Conservation (phyloP, 2,113 vertebrate species). For the Rhynchomys soricoides region DNA sequence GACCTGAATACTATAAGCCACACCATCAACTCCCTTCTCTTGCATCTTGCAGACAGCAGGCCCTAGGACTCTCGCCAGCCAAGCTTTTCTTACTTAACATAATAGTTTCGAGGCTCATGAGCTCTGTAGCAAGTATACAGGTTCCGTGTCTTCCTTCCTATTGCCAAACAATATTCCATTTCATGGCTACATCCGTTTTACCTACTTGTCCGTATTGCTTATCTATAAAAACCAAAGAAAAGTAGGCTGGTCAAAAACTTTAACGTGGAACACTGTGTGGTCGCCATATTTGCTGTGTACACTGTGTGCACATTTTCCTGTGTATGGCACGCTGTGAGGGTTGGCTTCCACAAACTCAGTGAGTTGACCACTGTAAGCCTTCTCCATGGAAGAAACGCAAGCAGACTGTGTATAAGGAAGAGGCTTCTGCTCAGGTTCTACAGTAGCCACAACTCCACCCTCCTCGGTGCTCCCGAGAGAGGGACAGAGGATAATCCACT, state of each 20-base stretch:
- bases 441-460: neutral
- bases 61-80: neutral
- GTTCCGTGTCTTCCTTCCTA: neutral
- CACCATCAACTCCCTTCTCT: neutral
- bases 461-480: slow-evolving; percentile 1
- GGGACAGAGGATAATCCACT: neutral
- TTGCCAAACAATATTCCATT: neutral
- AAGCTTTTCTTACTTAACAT: neutral
- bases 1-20: neutral
- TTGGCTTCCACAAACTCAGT: neutral
- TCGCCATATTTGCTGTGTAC: neutral
- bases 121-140: neutral
- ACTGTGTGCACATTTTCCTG: neutral
- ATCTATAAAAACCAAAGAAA: neutral
- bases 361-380: neutral
- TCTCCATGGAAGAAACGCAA: neutral
- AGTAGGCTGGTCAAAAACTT: neutral
- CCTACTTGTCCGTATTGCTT: neutral
- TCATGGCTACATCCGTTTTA: neutral
- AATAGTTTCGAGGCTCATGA: neutral
- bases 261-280: neutral
- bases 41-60: neutral
- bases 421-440: neutral
- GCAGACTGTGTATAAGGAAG: neutral
- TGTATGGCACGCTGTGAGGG: too few relatives aligned